Conservation (phyloP, 2,888 invertebrate genomes). For the Eupithecia tripunctaria region DNA sequence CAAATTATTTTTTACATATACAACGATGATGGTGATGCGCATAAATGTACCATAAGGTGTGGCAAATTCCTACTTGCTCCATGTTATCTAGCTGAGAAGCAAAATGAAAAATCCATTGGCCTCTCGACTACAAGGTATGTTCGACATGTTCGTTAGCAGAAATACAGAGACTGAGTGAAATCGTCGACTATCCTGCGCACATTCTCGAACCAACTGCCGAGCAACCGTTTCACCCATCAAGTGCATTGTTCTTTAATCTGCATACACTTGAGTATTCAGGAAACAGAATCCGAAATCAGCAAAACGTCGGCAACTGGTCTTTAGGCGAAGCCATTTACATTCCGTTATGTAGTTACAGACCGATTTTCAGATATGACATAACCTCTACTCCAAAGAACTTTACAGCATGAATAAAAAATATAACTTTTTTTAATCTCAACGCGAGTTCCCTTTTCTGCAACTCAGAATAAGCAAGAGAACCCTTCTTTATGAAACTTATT, state of each 20-base stretch:
- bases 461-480: no score
- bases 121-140: neutral
- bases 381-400: no score
- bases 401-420: no score
- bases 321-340: neutral
- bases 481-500: no score
- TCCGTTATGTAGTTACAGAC: neutral
- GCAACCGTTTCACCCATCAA: conserved; percentile 1
- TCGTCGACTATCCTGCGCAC: neutral
- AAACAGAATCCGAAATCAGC: conserved; percentile 11
- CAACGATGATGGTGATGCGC: no score
- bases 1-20: neutral
- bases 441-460: no score
- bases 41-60: neutral
- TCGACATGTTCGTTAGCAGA: neutral
- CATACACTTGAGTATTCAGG: conserved; percentile 14
- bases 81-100: neutral
- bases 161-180: neutral
- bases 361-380: neutral
- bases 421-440: no score
- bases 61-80: neutral
- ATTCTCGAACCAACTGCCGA: neutral
- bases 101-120: neutral
- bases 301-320: neutral
- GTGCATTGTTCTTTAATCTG: conserved; percentile 17